phyloP scores from a whole-genome alignment of 2,113 vertebrate genomes.

The Chinchilla lanigera region DNA sequence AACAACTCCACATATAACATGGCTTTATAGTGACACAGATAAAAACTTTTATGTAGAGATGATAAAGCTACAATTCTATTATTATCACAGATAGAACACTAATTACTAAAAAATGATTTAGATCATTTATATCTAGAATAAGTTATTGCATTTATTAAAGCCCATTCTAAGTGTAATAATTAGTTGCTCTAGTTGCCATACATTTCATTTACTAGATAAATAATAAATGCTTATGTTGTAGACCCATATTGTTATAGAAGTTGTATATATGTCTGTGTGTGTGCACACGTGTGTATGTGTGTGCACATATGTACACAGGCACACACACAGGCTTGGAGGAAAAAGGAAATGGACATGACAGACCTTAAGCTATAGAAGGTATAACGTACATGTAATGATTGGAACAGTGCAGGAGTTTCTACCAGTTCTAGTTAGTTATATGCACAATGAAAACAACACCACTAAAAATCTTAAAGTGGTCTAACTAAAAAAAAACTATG shows the following conservation, averaged over 20 bases:
- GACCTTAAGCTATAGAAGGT: accelerated
- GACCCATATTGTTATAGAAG: neutral
- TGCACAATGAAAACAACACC: neutral
- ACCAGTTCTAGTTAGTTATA: neutral
- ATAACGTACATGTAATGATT: neutral
- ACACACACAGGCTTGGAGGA: neutral
- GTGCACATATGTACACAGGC: neutral
- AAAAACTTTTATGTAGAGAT: constrained; percentile 18
- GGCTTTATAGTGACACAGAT: neutral
- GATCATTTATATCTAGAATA: neutral
- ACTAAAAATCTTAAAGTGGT: neutral
- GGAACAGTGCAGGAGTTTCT: neutral
- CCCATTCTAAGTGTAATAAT: neutral
- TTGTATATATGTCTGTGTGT: neutral
- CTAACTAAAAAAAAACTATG: neutral
- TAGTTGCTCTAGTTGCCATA: neutral
- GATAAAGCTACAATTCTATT: neutral
- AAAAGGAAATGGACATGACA: neutral
- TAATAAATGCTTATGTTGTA: neutral
- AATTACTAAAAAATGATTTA: neutral
- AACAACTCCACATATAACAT: neutral
- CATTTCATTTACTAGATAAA: neutral
- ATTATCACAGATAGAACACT: neutral
- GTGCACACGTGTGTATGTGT: too few relatives aligned
- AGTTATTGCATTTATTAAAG: neutral